phyloP scores from a whole-genome alignment of 1,140 invertebrate genomes.

The Psix sp. region DNA sequence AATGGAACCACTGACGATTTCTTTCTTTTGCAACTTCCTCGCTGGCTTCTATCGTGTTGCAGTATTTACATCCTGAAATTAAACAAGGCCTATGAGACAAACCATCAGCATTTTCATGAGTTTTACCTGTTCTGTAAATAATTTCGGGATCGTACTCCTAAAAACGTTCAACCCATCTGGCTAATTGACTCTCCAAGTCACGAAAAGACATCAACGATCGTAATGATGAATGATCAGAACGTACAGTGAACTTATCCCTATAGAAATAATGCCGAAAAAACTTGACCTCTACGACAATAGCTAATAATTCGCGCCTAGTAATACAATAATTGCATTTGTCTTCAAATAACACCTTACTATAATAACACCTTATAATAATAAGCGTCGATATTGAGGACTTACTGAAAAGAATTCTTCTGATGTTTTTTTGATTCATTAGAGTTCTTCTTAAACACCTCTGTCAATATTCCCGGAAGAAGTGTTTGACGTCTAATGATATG shows the following conservation, averaged over 20 bases:
- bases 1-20: slow-evolving; percentile 28
- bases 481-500: too few relatives aligned
- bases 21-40: background rate
- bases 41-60: too few relatives aligned
- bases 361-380: too few relatives aligned
- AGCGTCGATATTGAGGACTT: too few relatives aligned
- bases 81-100: slow-evolving; percentile 17
- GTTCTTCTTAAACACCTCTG: too few relatives aligned
- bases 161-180: slow-evolving; percentile 6
- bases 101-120: slow-evolving; percentile 28
- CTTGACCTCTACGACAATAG: slow-evolving; percentile 2
- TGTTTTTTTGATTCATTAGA: too few relatives aligned
- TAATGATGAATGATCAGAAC: slow-evolving; percentile 4
- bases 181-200: slow-evolving; percentile 3
- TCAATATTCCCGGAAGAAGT: too few relatives aligned
- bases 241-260: slow-evolving; percentile 2
- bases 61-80: too few relatives aligned
- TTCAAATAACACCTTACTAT: slow-evolving; percentile 1
- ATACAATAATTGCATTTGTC: background rate
- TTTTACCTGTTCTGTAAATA: slow-evolving; percentile 16
- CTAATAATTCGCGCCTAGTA: background rate
- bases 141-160: slow-evolving; percentile 33
- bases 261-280: slow-evolving; percentile 9
- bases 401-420: too few relatives aligned
- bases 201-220: slow-evolving; percentile 4